Base-by-base conservation (phyloP, 2,888 invertebrate genomes). In the Apamea sordens region DNA sequence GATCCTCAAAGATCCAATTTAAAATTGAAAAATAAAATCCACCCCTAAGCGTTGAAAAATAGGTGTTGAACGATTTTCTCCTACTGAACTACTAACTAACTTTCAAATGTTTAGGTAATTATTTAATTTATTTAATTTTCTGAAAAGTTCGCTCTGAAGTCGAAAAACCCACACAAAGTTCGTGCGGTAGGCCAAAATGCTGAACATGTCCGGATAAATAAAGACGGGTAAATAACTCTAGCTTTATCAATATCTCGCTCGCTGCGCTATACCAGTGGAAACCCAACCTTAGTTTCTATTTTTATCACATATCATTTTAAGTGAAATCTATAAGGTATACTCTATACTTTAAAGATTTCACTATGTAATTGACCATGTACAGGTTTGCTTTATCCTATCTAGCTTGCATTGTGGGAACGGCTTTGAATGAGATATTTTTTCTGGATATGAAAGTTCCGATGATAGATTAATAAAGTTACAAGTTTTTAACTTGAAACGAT, bases 221-320 rank as follows among this genome's bases (percentile, higher is more conserved):
- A 0, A 69, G 13, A n/a, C 21, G 8, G 63, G 11, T 11, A 15
- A 15, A 11, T 24, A 41, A n/a, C 44, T 56, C 10, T 32, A 53
- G n/a, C 5, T 28, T 47, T n/a, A 28, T 47, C 11, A 18, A 24
- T 11, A 36, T 28, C 7, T 13, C 13, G 13, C 21, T 63, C 56
- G 41, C 71, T 44, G 7, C 10, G 24, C 56, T 44, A 18, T 28
- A 36, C 21, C 50, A 50, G 41, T 67, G 70, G 28, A 24, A n/a
- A 53, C 44, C 0, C 32, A 71, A 32, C 70, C 24, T 64, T 8
- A 36, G 18, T 32, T 61, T 75, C 50, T 75, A 79, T 84, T 79
- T 84, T 74, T 67, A 71, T 32, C 73, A 56, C 18, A 15, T 59
- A 80, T 13, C 1, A 44, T 64, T 80, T 71, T 15, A 63, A 63